These are phyloP conservation scores for Acromyrmex heyeri DNA, from an alignment of 1,140 invertebrate species.

Conservation along the genomic window DNA sequence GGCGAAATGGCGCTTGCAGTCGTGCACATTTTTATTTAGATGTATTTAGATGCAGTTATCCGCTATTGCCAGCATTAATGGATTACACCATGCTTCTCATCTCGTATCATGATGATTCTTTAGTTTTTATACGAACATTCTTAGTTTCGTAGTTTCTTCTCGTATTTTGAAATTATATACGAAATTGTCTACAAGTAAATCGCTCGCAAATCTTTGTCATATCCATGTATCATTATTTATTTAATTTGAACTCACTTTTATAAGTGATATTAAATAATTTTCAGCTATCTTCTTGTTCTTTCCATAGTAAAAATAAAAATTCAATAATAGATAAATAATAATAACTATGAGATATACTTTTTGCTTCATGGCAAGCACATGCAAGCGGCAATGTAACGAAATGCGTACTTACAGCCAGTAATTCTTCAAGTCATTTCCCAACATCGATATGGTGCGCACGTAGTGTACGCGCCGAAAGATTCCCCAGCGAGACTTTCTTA, in stretches of 20 bases:
- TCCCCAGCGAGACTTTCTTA: conserved; percentile 72
- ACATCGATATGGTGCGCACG: conserved; percentile 72
- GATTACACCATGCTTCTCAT: conserved; percentile 15
- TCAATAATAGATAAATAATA: neutral
- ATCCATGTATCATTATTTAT: neutral
- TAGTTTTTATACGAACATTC: neutral
- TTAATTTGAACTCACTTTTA: neutral
- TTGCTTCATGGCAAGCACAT: neutral
- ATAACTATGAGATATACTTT: neutral
- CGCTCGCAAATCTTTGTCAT: too few species aligned
- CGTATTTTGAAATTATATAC: neutral
- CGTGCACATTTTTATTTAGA: conserved; percentile 26
- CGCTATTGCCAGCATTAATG: conserved; percentile 30
- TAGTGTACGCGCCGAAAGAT: conserved; percentile 72
- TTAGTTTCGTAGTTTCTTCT: neutral
- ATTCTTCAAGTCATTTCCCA: conserved; percentile 25
- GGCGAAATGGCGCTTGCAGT: conserved; percentile 46
- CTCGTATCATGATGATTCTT: neutral
- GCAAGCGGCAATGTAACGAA: conserved; percentile 3
- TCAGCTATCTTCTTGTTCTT: neutral
- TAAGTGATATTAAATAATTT: neutral
- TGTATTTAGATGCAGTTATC: conserved; percentile 7
- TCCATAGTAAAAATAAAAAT: too few species aligned
- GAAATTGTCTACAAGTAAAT: conserved; percentile 1
- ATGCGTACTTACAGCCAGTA: conserved; percentile 27